Percentiles rank a stretch among this genome's conserved stretches.
These are phyloP conservation scores for Dicentrarchus labrax DNA, from an alignment of 2,113 vertebrate genomes.

Conservation along the genomic window DNA sequence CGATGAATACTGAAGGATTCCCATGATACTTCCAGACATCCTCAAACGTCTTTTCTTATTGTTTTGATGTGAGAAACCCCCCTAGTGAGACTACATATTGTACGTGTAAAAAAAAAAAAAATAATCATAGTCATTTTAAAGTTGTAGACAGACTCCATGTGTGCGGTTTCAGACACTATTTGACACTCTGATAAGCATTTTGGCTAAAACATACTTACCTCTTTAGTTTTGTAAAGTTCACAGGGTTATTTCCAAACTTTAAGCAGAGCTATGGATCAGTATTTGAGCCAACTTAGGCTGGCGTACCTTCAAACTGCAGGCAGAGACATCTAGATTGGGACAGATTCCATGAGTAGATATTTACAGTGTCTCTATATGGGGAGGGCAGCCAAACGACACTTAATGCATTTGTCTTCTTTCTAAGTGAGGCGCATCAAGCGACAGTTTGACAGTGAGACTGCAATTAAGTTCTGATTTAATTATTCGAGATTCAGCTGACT, in stretches of 20 bases:
- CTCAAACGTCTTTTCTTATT: no score
- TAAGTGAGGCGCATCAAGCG: not conserved
- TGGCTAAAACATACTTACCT: no score
- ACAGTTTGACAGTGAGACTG: conserved; percentile 28
- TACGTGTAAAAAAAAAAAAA: no score
- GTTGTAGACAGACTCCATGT: not conserved
- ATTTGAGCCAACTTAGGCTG: conserved; percentile 10
- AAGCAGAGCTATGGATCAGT: not conserved
- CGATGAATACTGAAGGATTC: no score
- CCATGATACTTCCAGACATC: no score
- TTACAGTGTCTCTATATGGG: not conserved
- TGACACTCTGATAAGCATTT: not conserved
- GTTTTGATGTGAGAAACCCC: no score
- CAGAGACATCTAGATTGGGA: not conserved
- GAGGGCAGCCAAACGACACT: conserved; percentile 47
- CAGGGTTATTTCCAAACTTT: not conserved
- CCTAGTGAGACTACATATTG: no score
- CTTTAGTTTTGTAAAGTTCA: not conserved
- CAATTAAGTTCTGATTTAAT: conserved; percentile 53
- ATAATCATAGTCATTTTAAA: not conserved
- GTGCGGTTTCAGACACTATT: not conserved
- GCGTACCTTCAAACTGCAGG: not conserved
- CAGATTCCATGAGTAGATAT: not conserved
- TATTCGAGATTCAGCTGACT: conserved; percentile 38
- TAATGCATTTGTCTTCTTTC: conserved; percentile 18